phyloP scores from a whole-genome alignment of 2,888 invertebrate species.

The Lycophotia porphyrea region DNA sequence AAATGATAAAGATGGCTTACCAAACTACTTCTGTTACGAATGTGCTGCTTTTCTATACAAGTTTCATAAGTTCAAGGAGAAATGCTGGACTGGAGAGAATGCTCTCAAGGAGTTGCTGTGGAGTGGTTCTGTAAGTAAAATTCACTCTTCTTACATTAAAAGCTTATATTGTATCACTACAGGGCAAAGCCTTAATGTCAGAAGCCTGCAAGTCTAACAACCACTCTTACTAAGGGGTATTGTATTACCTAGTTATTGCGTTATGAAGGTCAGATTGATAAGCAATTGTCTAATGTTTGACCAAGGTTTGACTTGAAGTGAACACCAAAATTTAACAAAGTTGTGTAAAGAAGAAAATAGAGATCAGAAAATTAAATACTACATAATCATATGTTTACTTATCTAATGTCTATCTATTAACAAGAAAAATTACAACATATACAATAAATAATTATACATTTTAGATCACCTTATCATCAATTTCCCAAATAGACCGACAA shows the following conservation, averaged over 20 bases:
- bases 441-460: conserved; percentile 4
- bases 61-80: conserved; percentile 84
- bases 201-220: neutral
- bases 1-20: conserved; percentile 76
- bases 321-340: neutral
- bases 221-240: neutral
- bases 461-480: conserved; percentile 52
- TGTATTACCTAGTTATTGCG: neutral
- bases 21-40: conserved; percentile 82
- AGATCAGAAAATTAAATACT: neutral
- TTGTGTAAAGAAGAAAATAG: neutral
- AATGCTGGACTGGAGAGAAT: conserved; percentile 79
- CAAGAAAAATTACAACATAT: neutral
- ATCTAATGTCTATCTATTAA: no score
- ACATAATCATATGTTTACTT: no score
- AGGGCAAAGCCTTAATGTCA: neutral
- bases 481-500: conserved; percentile 43
- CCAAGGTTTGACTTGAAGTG: no score
- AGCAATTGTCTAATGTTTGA: neutral
- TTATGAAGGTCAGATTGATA: neutral
- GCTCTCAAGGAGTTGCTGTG: conserved; percentile 73
- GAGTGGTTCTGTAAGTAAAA: conserved; percentile 72
- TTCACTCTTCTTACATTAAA: neutral
- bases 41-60: conserved; percentile 81
- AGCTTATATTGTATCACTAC: neutral